Base-by-base conservation (phyloP, 2,888 invertebrate species). In the Atherix ibis region DNA sequence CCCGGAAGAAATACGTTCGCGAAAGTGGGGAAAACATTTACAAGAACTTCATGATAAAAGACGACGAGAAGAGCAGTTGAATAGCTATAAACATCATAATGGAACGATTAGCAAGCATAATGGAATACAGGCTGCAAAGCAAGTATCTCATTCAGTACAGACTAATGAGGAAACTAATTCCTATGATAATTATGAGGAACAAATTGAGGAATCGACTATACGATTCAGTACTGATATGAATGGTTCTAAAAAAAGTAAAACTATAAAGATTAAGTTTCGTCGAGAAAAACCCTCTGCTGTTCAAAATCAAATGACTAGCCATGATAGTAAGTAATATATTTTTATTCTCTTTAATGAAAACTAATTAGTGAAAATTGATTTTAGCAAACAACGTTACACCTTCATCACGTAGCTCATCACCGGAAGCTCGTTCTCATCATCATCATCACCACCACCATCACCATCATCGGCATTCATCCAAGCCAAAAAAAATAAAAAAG, bases 191-290 rank as follows among this genome's bases (percentile, higher is more conserved):
- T 35, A 50, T 30, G 54, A 54, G 40, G 52, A 54, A 40, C 56
- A 54, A 48, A 54, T 54, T 27, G 56, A 54, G 43, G 54, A 54
- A 2, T 53, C 54, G 2, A 56, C 54, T 9, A 54, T 58, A 40
- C 54, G 54, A 13, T 55, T 57, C 24, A 53, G 49, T 28, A 52
- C 52, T 18, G 53, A 57, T 36, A 48, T 52, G 9, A 52, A 54
- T 37, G 52, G 55, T 28, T 44, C 45, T 10, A 48, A 46, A 14
- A 54, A 56, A 40, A 59, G 54, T 39, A 56, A 60, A 44, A 54
- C 57, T 5, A 54, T 62, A 2, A 62, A 59, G 43, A 60, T 62
- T 26, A 61, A 59, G 40, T 62, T 59, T 33, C 42, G 44, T n/a
- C 42, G 41, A 33, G 46, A 46, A 13, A 44, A 42, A 34, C 36